Base-by-base conservation (phyloP, 2,113 vertebrate species). In the Heterochromis multidens region DNA sequence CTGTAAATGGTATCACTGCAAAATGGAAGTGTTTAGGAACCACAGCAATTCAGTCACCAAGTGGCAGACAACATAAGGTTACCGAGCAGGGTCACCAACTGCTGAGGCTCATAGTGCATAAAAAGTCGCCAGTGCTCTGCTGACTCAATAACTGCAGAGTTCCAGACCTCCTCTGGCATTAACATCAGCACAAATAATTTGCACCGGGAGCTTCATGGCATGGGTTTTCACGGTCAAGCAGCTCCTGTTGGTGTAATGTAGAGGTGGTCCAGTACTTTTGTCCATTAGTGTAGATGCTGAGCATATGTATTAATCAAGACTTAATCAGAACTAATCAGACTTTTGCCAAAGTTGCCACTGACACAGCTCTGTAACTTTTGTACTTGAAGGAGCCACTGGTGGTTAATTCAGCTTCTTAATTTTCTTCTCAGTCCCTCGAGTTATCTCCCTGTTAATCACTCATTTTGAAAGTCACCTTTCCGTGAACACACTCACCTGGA, bases 401-500 rank as follows among this genome's bases (percentile, higher is more conserved):
- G 37, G 10, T 84, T 82, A 59, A 25, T 79, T 61, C 56, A 6
- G 29, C 9, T 5, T 0, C 29, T 67, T 78, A 2, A 2, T 82
- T 88, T 86, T 77, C 40, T 72, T 65, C 49, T 17, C 56, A 16
- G 12, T 2, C 25, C 65, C 65, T 58, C 78, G 1, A 46, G 29
- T 63, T 74, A 33, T 82, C 88, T 84, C 29, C 27, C 19, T 1
- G 0, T 35, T 80, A 87, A 87, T 87, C 62, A 57, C 52, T 46
- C 57, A 40, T 4, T 21, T 91, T 57, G 31, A 86, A 80, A 86
- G 85, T 88, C 82, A 70, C 77, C 5, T 87, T 21, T 9, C 10
- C 13, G 2, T 49, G 62, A 84, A 85, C 14, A 4, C n/a, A 4
- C 76, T 86, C 54, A 63, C 54, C 17, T 59, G 83, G 7, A 81